Evolutionary conservation across 2,797 vertebrate species (phyloP), one percentile per base, ranked within the genome.

Genomic region (Micromesistius poutassou): DNA sequence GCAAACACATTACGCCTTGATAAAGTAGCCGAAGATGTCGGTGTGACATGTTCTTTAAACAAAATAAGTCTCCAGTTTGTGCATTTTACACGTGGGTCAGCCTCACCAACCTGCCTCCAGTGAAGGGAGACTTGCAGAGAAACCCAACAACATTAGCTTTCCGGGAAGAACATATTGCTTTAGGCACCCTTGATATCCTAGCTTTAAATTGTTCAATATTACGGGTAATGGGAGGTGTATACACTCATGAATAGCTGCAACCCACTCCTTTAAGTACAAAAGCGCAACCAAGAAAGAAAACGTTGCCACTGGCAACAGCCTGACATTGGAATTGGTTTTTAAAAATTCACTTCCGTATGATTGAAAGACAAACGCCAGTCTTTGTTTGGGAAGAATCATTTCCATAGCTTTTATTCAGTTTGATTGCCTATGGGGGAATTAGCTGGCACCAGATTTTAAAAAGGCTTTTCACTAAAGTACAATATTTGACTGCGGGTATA

Each of bases 301-400:
- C 70, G 76, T 81, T 77, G 79, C 76, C 76, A 77, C 13, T 81
- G 76, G 79, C 79, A 80, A 80, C 76, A 66, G 76, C 19, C 79
- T 75, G 73, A 81, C 73, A 73, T 19, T 73, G 68, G 72, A 81
- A 74, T 72, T 46, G 30, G 31, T 19, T 38, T 62, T 72, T 68
- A 70, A 72, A 77, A 78, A 74, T 62, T 55, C 55, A 46, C 74
- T 73, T 76, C 62, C 35, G 72, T 46, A 70, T 46, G 72, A 66
- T 74, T 46, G 36, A 73, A 31, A 50, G 28, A 76, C 30, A 70
- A 62, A 46, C 12, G 6, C 28, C 10, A 35, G 38, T 62, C 14
- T 71, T 55, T 68, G 73, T 75, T 78, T 75, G 66, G 42, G 22
- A 30, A 62, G 70, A 73, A 25, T 4, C 30, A 77, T 77, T 75